These are phyloP conservation scores for Sminthurinus aureus DNA, from an alignment of 2,888 invertebrate genomes.

Conservation along the genomic window DNA sequence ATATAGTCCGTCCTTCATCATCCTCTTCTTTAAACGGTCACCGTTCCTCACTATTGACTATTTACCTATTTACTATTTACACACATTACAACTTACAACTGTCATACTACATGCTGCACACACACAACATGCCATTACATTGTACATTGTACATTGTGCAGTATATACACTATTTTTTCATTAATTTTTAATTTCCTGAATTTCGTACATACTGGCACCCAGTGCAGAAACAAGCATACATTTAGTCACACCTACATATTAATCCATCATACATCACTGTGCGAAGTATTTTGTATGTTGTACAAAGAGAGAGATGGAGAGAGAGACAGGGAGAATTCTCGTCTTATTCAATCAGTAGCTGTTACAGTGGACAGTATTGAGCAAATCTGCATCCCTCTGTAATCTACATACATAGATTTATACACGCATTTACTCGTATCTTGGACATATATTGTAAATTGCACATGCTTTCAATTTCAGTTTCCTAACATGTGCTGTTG, in stretches of 20 bases:
- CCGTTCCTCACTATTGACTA: neutral
- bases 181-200: slow-evolving; percentile 4
- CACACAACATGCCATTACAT: neutral
- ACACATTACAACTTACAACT: neutral
- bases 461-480: neutral
- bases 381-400: too few species aligned
- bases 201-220: neutral
- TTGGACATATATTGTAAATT: neutral
- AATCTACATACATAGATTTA: too few species aligned
- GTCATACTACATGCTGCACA: neutral
- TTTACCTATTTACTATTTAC: neutral
- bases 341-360: neutral
- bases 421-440: neutral
- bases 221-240: neutral
- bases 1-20: slow-evolving; percentile 11
- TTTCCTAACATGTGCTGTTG: too few species aligned
- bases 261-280: neutral
- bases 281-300: neutral
- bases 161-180: neutral
- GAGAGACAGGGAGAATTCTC: neutral
- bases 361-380: neutral
- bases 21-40: neutral
- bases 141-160: too few species aligned
- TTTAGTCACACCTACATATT: neutral
- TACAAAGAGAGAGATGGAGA: neutral